A percentile compares a stretch with the other conserved stretches of the same genome.
These are phyloP conservation scores for Meriones psammophilus DNA, from an alignment of 2,797 vertebrate genomes.

Conservation along the genomic window DNA sequence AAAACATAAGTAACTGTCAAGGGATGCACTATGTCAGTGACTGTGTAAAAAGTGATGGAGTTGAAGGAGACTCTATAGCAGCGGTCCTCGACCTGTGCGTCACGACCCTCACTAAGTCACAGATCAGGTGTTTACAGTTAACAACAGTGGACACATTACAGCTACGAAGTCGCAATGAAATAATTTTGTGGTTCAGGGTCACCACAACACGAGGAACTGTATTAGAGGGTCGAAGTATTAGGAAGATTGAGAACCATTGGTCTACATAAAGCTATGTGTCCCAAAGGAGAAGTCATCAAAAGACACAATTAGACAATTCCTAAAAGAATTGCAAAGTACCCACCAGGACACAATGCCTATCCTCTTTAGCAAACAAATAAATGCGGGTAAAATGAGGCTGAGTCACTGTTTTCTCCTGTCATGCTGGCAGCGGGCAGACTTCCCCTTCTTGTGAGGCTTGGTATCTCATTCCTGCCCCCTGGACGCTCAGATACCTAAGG, in stretches of 20 bases:
- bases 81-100: background rate
- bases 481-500: background rate
- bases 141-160: background rate
- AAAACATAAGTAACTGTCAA: background rate
- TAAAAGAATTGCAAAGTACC: background rate
- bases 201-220: background rate
- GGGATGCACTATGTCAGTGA: background rate
- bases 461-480: background rate
- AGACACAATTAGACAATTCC: background rate
- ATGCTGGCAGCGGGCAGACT: background rate
- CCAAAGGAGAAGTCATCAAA: background rate
- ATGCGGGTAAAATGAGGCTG: slow-evolving; percentile 21
- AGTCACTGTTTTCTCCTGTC: background rate
- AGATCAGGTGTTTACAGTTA: background rate
- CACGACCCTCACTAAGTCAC: background rate
- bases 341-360: background rate
- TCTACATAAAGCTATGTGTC: background rate
- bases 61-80: background rate
- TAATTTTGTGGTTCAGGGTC: background rate
- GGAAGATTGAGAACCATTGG: background rate
- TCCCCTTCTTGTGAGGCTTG: background rate
- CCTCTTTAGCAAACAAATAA: slow-evolving; percentile 30
- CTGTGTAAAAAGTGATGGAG: background rate
- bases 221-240: background rate
- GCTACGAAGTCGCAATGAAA: background rate